Percentiles rank a stretch among this genome's conserved stretches.
phyloP scores from a whole-genome alignment of 2,888 invertebrate species.

The Ennomos fuscantarius region DNA sequence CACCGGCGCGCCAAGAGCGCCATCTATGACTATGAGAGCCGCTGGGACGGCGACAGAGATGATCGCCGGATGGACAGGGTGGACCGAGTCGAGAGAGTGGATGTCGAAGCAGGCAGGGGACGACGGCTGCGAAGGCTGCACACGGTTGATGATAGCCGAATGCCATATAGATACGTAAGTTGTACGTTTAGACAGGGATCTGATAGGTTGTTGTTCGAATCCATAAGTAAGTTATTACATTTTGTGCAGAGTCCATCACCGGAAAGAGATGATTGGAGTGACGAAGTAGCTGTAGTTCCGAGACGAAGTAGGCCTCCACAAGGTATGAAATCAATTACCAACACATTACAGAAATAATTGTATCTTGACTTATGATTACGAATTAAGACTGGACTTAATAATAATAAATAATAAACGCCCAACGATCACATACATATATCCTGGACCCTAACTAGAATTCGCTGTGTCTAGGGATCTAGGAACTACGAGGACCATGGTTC shows the following conservation, averaged over 20 bases:
- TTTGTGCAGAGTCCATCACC: conserved; percentile 67
- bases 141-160: conserved; percentile 65
- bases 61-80: conserved; percentile 30
- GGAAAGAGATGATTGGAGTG: conserved; percentile 76
- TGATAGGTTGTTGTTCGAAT: not conserved
- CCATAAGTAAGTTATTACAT: not conserved
- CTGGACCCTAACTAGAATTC: too few species aligned
- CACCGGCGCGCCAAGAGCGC: conserved; percentile 71
- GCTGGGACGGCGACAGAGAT: conserved; percentile 51
- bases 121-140: conserved; percentile 61
- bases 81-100: conserved; percentile 30
- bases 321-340: conserved; percentile 45
- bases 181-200: not conserved
- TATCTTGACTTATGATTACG: not conserved
- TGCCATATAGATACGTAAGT: conserved; percentile 36
- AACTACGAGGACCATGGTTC: too few species aligned
- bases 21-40: conserved; percentile 60
- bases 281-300: conserved; percentile 57
- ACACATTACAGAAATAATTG: not conserved
- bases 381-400: too few species aligned
- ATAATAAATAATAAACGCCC: too few species aligned
- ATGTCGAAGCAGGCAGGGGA: conserved; percentile 44
- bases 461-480: too few species aligned
- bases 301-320: conserved; percentile 56
- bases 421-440: too few species aligned